Percentiles rank a stretch among this genome's conserved stretches.
Conservation (phyloP, 1,140 invertebrate genomes). For the Brachionus paranguensis region DNA sequence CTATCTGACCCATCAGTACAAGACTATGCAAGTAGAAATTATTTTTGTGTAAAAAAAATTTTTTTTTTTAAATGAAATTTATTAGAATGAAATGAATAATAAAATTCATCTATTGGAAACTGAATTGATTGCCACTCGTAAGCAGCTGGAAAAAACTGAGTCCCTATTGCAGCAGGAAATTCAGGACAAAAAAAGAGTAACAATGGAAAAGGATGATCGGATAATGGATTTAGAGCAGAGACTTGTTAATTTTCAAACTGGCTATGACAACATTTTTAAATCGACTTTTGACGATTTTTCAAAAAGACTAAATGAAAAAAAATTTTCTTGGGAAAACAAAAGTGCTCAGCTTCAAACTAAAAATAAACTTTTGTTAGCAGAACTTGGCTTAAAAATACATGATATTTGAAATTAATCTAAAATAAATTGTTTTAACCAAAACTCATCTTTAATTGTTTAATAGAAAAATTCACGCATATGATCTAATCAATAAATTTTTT, state of each 20-base stretch:
- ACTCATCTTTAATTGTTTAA: neutral
- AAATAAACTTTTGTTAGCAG: constrained; percentile 14
- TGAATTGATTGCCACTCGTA: neutral
- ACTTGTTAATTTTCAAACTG: neutral
- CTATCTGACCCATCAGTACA: constrained; percentile 38
- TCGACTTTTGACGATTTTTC: neutral
- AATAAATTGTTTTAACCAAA: neutral
- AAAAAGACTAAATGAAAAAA: neutral
- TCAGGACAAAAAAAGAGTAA: neutral
- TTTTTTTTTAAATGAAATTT: neutral
- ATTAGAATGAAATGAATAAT: constrained; percentile 23
- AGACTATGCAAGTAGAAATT: neutral
- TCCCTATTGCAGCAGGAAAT: neutral
- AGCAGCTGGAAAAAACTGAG: constrained; percentile 6
- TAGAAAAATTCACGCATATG: no score
- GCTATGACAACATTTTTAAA: constrained; percentile 18
- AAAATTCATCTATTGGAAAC: constrained; percentile 32
- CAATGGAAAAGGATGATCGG: constrained; percentile 24
- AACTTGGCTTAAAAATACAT: constrained; percentile 37
- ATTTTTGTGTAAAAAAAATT: neutral
- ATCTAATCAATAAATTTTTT: no score
- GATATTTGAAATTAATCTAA: constrained; percentile 4
- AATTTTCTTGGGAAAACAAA: constrained; percentile 7
- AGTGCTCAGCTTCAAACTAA: constrained; percentile 23
- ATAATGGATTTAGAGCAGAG: constrained; percentile 2